phyloP scores from a whole-genome alignment of 2,888 invertebrate genomes.

The Elmis aenea region DNA sequence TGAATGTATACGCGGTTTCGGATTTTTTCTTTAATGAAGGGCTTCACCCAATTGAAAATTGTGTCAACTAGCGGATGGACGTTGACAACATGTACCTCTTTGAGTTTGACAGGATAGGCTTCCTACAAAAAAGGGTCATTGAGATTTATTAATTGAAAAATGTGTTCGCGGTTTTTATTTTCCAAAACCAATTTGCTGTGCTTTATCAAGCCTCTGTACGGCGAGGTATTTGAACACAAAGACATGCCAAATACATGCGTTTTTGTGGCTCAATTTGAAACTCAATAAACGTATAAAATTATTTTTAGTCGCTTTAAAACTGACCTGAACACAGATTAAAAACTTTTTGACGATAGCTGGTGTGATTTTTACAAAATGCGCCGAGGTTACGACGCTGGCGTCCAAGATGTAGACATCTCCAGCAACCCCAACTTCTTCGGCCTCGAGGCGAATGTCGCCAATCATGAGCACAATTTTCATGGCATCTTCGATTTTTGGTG shows the following conservation, averaged over 20 bases:
- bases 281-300: no score
- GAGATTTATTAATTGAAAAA: no score
- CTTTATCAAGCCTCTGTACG: no score
- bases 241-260: no score
- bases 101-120: conserved; percentile 82
- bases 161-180: neutral
- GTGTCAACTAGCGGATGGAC: conserved; percentile 79
- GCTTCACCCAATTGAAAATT: conserved; percentile 79
- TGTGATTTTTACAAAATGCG: conserved; percentile 80
- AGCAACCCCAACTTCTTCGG: conserved; percentile 75
- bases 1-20: conserved; percentile 78
- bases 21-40: conserved; percentile 83
- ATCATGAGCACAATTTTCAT: conserved; percentile 83
- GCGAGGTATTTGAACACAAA: no score
- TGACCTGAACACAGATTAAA: conserved; percentile 71
- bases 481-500: conserved; percentile 68
- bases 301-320: no score
- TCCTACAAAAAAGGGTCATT: conserved; percentile 52
- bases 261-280: neutral
- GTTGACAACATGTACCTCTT: conserved; percentile 82
- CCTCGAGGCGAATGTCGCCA: conserved; percentile 72
- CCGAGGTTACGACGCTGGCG: conserved; percentile 71
- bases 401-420: conserved; percentile 80
- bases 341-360: conserved; percentile 80
- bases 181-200: no score